Base-by-base conservation (phyloP, 2,888 invertebrate genomes). In the Zygogramma bicolorata region DNA sequence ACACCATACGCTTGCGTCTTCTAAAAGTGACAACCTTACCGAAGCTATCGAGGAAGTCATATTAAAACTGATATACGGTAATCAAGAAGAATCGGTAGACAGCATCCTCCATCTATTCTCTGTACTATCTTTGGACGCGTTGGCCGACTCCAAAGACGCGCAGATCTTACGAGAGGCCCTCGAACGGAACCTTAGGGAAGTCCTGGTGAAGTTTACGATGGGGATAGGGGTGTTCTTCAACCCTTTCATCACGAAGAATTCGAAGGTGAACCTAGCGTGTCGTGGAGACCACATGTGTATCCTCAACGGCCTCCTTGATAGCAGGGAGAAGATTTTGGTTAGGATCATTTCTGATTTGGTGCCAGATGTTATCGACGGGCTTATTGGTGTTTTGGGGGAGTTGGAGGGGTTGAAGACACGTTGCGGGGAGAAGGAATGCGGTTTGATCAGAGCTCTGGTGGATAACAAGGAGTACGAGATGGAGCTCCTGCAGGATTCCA, bases 401-500 rank as follows among this genome's bases (percentile, higher is more conserved):
- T 72, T 27, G 25, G 31, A 25, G 29, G 25, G 5, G 42, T 27
- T 38, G 22, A 31, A 10, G 13, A n/a, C 29, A 18, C 25, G 58
- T 18, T 76, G 74, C 25, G 31, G 29, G n/a, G 20, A 6, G 6
- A 29, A 62, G 2, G 68, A 70, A 13, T 79, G 78, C 46, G 49
- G 29, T 1, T 25, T 71, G 25, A 49, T 73, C n/a, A 72, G 59
- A 2, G 15, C 68, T 2, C 4, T 76, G 20, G 13, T 40, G 13
- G n/a, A 4, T 8, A 8, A 18, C 38, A 27, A 18, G 27, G 40
- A 20, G n/a, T 13, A 8, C 15, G 6, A 29, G 15, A 15, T 5
- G 42, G 42, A 42, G 1, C 15, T 62, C n/a, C n/a, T 62, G 15
- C 18, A n/a, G n/a, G 13, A 62, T 46, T 31, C 15, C n/a, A 62